Percentiles rank a stretch among this genome's conserved stretches.
phyloP scores from a whole-genome alignment of 2,797 vertebrate species.

The Acanthornis magna region DNA sequence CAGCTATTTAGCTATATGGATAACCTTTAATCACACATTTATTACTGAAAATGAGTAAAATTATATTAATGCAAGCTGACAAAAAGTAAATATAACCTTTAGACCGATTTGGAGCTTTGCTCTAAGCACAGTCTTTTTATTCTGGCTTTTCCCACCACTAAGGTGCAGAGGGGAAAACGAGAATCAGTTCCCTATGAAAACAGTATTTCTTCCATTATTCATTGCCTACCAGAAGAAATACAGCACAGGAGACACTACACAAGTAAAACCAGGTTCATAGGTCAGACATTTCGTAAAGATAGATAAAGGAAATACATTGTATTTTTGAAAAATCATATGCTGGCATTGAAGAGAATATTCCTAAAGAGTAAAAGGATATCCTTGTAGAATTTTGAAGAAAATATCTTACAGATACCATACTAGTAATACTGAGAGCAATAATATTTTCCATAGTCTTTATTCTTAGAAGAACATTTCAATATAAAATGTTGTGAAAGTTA shows the following conservation, averaged over 20 bases:
- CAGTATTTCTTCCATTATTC: neutral
- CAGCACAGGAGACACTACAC: neutral
- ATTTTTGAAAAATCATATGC: neutral
- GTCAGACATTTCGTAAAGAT: neutral
- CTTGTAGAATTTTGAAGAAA: neutral
- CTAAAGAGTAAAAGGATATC: neutral
- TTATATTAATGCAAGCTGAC: neutral
- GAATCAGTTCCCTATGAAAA: neutral
- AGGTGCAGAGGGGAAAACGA: neutral
- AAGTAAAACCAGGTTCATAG: neutral
- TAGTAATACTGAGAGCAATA: neutral
- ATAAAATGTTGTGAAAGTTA: neutral
- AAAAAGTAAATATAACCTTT: conserved; percentile 26
- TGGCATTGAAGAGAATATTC: neutral
- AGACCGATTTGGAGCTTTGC: neutral
- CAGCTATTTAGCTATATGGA: neutral
- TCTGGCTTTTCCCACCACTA: neutral
- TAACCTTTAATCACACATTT: conserved; percentile 43
- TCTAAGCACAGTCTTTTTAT: neutral
- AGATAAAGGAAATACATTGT: neutral
- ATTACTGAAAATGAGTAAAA: conserved; percentile 21
- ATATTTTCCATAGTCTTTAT: neutral
- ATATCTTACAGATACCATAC: neutral
- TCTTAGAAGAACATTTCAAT: neutral
- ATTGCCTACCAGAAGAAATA: neutral